Conservation (phyloP, 2,797 vertebrate species). For the Loris lydekkerianus region DNA sequence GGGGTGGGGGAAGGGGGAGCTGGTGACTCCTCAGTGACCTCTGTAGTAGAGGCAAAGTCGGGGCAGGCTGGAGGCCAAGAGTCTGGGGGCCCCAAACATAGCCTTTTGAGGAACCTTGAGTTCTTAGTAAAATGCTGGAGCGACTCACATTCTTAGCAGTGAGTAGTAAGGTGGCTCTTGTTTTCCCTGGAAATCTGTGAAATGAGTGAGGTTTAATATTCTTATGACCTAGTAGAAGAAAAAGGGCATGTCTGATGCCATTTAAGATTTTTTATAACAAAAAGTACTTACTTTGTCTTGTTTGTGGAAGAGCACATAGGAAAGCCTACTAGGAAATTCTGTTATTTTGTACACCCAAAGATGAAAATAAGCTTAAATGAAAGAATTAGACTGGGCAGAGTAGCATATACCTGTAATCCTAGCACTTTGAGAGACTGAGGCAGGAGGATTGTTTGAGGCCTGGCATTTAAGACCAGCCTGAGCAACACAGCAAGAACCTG, state of each 20-base stretch:
- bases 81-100: not conserved
- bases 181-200: slow-evolving; percentile 33
- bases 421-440: not conserved
- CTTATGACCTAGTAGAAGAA: not conserved
- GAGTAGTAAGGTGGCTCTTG: not conserved
- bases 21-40: slow-evolving; percentile 58
- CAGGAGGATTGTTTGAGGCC: not conserved
- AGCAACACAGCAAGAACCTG: not conserved
- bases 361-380: slow-evolving; percentile 51
- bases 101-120: not conserved
- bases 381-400: not conserved
- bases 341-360: not conserved
- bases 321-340: not conserved
- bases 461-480: not conserved
- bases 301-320: not conserved
- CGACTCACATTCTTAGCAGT: not conserved
- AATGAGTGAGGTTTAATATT: slow-evolving; percentile 57
- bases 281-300: not conserved
- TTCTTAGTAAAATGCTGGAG: not conserved
- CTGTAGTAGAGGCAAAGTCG: not conserved
- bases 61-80: slow-evolving; percentile 18
- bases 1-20: not conserved
- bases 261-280: slow-evolving; percentile 48
- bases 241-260: not conserved
- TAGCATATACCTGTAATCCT: not conserved